Percentiles rank a stretch among this genome's conserved stretches.
Conservation (phyloP, 2,888 invertebrate species). For the Cactoblastis cactorum region DNA sequence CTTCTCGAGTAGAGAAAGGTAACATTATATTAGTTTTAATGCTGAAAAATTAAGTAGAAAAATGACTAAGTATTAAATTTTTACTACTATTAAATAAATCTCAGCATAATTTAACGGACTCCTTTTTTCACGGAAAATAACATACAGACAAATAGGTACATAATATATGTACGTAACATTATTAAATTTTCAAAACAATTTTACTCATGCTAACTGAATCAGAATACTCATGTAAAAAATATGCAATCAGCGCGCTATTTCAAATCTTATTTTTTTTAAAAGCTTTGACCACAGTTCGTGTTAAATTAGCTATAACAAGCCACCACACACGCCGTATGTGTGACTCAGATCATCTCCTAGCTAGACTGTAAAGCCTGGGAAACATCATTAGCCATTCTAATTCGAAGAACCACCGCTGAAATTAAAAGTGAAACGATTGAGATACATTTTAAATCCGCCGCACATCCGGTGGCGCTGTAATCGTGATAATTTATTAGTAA, state of each 20-base stretch:
- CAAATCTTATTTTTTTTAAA: not conserved
- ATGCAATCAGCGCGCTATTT: not conserved
- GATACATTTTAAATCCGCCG: constrained; percentile 36
- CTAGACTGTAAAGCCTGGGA: not conserved
- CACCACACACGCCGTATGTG: constrained; percentile 12
- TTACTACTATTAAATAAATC: too few relatives aligned
- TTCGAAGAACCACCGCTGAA: constrained; percentile 39
- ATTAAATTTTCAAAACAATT: not conserved
- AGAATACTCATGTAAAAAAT: constrained; percentile 7
- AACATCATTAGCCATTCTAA: constrained; percentile 9
- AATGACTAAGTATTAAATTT: too few relatives aligned
- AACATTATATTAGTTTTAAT: too few relatives aligned
- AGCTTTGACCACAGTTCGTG: constrained; percentile 1
- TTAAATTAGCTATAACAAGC: constrained; percentile 16
- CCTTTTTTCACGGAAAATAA: too few relatives aligned
- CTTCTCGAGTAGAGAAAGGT: too few relatives aligned
- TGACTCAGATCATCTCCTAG: constrained; percentile 18
- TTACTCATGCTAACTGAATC: not conserved
- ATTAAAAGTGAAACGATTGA: constrained; percentile 33
- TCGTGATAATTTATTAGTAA: not conserved
- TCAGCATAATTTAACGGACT: too few relatives aligned
- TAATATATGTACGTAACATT: too few relatives aligned
- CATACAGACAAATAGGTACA: too few relatives aligned
- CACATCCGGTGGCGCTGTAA: constrained; percentile 62
- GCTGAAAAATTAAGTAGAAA: too few relatives aligned